These are phyloP conservation scores for Thysanoteuthis rhombus DNA, from an alignment of 2,888 invertebrate species.

Conservation along the genomic window DNA sequence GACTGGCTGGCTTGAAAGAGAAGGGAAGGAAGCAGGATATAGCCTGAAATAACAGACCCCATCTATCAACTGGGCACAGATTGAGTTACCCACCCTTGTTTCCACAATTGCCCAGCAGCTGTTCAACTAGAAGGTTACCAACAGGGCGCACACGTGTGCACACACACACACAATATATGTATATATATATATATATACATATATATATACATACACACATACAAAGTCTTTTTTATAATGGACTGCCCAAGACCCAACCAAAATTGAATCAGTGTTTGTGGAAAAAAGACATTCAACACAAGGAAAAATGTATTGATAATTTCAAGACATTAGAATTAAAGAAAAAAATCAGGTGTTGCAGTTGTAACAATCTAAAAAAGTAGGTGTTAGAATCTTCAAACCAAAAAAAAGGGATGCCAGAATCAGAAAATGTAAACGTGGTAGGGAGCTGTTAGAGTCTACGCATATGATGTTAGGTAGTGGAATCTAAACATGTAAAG, in stretches of 20 bases:
- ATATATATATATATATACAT: background rate
- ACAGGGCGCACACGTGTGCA: background rate
- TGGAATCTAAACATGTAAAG: no score
- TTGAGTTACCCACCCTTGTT: constrained; percentile 12
- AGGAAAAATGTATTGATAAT: background rate
- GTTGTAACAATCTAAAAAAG: background rate
- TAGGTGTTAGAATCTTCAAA: no score
- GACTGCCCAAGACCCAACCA: background rate
- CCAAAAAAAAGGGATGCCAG: no score
- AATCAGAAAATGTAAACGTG: no score
- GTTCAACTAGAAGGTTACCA: background rate
- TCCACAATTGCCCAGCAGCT: constrained; percentile 12
- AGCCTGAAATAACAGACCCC: background rate
- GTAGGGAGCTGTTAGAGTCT: no score
- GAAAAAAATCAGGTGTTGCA: background rate
- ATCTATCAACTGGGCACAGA: background rate
- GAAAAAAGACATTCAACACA: background rate
- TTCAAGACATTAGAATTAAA: background rate
- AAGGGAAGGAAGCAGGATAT: background rate
- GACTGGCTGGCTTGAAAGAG: no score
- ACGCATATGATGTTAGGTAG: no score
- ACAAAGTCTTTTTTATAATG: background rate
- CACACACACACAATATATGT: background rate
- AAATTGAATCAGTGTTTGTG: background rate
- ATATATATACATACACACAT: background rate